Conservation (phyloP, 23 tunicate species). For the Ciona savignyi region DNA sequence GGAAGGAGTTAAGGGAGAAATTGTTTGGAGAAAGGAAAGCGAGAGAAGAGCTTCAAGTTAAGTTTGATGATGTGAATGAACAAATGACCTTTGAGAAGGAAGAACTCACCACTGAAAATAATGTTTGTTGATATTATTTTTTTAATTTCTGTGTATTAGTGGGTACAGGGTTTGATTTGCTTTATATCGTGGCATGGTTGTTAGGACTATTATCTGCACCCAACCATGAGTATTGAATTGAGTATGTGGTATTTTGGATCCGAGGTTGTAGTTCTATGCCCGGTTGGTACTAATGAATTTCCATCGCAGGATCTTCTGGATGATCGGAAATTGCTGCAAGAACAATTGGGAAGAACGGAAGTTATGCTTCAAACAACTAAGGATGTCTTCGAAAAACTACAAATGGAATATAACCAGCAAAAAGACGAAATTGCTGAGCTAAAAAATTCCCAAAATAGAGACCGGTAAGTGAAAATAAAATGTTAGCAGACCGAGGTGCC, state of each 20-base stretch:
- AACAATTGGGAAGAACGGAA: conserved; percentile 26
- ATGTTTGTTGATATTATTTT: conserved; percentile 11
- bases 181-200: too few species aligned
- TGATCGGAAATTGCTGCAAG: not conserved
- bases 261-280: too few species aligned
- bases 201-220: not conserved
- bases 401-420: conserved; percentile 15
- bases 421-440: conserved; percentile 2
- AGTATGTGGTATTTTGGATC: too few species aligned
- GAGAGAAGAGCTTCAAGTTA: conserved; percentile 8
- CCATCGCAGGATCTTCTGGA: not conserved
- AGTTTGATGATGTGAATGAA: not conserved
- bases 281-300: too few species aligned
- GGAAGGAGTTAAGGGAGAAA: not conserved
- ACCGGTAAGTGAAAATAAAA: not conserved
- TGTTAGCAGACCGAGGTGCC: too few species aligned
- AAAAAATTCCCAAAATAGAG: not conserved
- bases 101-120: conserved; percentile 25
- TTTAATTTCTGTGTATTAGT: too few species aligned
- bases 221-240: too few species aligned
- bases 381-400: conserved; percentile 11
- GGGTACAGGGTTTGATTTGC: too few species aligned
- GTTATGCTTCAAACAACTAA: conserved; percentile 8
- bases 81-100: conserved; percentile 22
- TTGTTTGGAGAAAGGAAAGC: conserved; percentile 7